Conservation (phyloP, 1,140 invertebrate genomes). For the Ectropis grisescens region DNA sequence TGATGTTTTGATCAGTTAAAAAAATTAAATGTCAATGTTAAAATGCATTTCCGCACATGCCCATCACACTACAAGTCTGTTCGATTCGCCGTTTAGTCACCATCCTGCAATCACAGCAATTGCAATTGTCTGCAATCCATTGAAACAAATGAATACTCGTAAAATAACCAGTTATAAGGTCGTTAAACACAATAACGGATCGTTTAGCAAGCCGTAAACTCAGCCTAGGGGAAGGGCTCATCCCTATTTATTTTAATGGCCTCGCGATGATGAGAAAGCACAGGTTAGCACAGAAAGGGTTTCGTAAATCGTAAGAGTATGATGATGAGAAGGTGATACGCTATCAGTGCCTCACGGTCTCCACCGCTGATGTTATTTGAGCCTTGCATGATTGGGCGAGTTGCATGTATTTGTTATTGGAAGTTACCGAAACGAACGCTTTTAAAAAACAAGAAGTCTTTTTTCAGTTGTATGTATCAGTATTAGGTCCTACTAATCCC, state of each 20-base stretch:
- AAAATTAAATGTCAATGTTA: no score
- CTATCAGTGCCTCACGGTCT: background rate
- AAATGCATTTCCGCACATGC: no score
- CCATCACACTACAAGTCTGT: slow-evolving; percentile 24
- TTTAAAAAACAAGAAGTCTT: no score
- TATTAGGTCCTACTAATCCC: no score
- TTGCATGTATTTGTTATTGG: no score
- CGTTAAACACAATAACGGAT: slow-evolving; percentile 41
- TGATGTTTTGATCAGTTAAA: no score
- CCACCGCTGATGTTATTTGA: background rate
- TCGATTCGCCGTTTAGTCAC: slow-evolving; percentile 27
- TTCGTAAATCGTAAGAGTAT: background rate
- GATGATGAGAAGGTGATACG: background rate
- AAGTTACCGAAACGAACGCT: no score
- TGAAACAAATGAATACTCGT: slow-evolving; percentile 62
- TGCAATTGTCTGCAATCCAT: slow-evolving; percentile 33
- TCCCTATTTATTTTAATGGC: no score
- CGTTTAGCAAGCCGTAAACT: slow-evolving; percentile 8
- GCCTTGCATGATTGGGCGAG: no score
- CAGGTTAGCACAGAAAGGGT: background rate
- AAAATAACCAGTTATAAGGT: slow-evolving; percentile 37
- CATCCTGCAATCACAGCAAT: slow-evolving; percentile 42
- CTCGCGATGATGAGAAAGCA: no score
- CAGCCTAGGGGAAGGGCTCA: background rate
- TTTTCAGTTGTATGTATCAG: no score